phyloP scores from a whole-genome alignment of 2,113 vertebrate species.

The Crotophaga sulcirostris region DNA sequence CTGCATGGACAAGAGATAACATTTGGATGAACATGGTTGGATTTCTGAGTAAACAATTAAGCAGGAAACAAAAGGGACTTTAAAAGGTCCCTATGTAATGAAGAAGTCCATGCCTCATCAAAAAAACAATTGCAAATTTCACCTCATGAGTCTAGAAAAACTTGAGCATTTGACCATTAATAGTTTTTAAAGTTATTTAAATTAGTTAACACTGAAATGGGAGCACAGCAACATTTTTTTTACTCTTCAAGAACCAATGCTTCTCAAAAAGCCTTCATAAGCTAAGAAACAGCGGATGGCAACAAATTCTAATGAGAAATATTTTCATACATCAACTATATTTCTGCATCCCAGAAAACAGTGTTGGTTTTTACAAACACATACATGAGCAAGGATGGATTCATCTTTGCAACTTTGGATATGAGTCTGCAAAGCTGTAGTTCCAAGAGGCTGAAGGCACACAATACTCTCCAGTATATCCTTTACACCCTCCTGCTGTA shows the following conservation, averaged over 20 bases:
- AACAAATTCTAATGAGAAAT: neutral
- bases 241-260: neutral
- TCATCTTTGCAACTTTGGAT: neutral
- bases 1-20: rapidly evolving
- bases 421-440: neutral
- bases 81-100: neutral
- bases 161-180: neutral
- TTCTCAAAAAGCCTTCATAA: neutral
- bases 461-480: neutral
- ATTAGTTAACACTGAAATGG: neutral
- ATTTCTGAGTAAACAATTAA: neutral
- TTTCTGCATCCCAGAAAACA: neutral
- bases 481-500: neutral
- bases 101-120: neutral
- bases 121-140: neutral
- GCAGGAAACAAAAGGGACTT: neutral
- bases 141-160: neutral
- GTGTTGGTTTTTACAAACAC: neutral
- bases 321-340: neutral
- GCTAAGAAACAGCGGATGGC: neutral
- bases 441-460: neutral
- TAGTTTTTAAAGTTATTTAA: neutral
- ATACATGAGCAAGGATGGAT: rapidly evolving
- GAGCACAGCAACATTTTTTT: neutral
- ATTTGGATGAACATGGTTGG: neutral